Base-by-base conservation (phyloP, 2,888 invertebrate species). In the Ochropacha duplaris region DNA sequence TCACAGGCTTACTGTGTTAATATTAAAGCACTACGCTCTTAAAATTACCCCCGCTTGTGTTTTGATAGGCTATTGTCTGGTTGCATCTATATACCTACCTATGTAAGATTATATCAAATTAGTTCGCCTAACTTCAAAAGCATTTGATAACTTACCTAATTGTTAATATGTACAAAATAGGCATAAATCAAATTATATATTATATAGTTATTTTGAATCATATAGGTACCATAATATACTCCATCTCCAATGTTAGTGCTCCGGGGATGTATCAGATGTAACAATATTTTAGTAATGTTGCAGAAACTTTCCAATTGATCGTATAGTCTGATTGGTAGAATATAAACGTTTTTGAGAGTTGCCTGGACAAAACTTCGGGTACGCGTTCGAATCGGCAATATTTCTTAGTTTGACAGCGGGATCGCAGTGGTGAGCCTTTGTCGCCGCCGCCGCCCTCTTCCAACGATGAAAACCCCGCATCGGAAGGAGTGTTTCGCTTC, bases 351-450 rank as follows among this genome's bases (percentile, higher is more conserved):
- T 81, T 79, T 75, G 59, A 63, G 68, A 77, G 71, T 72, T 72
- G 68, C 68, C 64, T 74, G 70, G 72, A 75, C 74, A 68, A 74
- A 78, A 77, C 76, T 78, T 72, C 61, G 63, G 60, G 68, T 71
- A 69, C 66, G 73, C 70, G 76, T 78, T 67, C 61, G 66, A 67
- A 74, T 72, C 74, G 74, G 82, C 84, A 81, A 91, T 91, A 89
- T 90, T 88, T 91, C 88, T 88, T 84, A 81, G 80, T 88, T 88
- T 88, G 89, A 88, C 86, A 86, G 83, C 75, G 75, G 78, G 80
- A 85, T 83, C 81, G 80, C 70, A 66, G 74, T 71, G 74, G 74
- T 69, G 74, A 71, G 66, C 73, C 72, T 77, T 72, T 74, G 73
- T 69, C 68, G 65, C 63, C 66, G 65, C 65, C 68, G 68, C 70